These are phyloP conservation scores for Calypte anna DNA, from an alignment of 2,113 vertebrate genomes.

Conservation along the genomic window DNA sequence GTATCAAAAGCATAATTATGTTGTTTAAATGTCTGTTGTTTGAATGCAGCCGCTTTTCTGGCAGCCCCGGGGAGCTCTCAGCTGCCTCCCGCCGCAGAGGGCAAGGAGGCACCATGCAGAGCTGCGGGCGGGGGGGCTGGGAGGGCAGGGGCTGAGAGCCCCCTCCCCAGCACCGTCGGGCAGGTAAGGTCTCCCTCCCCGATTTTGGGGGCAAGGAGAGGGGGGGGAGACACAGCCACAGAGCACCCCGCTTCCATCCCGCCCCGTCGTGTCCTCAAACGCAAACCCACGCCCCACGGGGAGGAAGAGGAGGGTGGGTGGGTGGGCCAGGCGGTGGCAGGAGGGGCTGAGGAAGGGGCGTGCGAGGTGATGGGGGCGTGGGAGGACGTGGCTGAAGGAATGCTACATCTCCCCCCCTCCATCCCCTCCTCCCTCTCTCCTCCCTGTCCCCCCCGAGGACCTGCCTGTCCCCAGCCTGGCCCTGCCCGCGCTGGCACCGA, in stretches of 20 bases:
- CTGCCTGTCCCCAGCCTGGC: conserved; percentile 1
- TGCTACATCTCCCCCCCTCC: not conserved
- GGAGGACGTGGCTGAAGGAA: conserved; percentile 3
- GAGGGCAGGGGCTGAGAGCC: not conserved
- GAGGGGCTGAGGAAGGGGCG: not conserved
- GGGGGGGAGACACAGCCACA: too few relatives aligned
- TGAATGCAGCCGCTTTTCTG: conserved; percentile 31
- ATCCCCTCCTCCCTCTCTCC: not conserved
- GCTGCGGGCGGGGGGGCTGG: not conserved
- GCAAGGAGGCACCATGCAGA: not conserved
- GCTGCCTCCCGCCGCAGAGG: conserved; percentile 1
- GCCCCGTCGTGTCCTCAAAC: not conserved
- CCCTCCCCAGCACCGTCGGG: not conserved
- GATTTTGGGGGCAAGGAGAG: not conserved
- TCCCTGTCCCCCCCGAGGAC: not conserved
- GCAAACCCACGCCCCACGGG: not conserved
- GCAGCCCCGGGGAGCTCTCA: conserved; percentile 26
- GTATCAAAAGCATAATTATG: conserved; percentile 46
- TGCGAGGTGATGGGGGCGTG: not conserved
- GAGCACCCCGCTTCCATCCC: not conserved
- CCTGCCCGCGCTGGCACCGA: not conserved
- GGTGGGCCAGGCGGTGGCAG: not conserved
- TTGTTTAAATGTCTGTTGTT: not conserved
- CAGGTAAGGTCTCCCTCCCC: not conserved
- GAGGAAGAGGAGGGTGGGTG: not conserved